A percentile compares a stretch with the other conserved stretches of the same genome.
These are phyloP conservation scores for Oxygymnocypris stewartii DNA, from an alignment of 2,113 vertebrate genomes.

Conservation along the genomic window DNA sequence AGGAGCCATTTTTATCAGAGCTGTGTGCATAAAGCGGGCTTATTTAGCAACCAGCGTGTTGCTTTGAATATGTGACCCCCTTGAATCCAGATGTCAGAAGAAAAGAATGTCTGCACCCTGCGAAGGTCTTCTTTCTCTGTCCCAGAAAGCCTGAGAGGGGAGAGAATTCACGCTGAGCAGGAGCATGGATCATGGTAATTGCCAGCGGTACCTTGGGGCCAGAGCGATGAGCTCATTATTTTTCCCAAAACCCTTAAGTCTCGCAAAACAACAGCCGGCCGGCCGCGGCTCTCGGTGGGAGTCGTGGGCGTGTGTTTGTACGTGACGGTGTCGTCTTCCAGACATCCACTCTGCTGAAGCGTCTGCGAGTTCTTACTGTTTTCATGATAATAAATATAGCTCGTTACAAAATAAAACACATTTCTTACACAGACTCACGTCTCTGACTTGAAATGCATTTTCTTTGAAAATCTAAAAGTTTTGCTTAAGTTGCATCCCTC, in stretches of 20 bases:
- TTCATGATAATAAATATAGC: conserved; percentile 49
- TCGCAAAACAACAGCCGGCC: conserved; percentile 51
- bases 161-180: conserved; percentile 26
- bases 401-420: conserved; percentile 13
- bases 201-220: conserved; percentile 49
- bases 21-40: conserved; percentile 36
- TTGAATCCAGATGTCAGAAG: conserved; percentile 47
- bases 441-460: not conserved
- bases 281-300: conserved; percentile 30
- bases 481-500: not conserved
- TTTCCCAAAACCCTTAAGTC: conserved; percentile 53
- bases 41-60: conserved; percentile 30
- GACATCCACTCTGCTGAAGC: conserved; percentile 32
- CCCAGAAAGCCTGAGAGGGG: conserved; percentile 42
- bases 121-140: conserved; percentile 48
- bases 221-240: conserved; percentile 59
- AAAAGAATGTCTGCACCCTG: conserved; percentile 38
- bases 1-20: conserved; percentile 38
- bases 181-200: conserved; percentile 58
- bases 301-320: conserved; percentile 33
- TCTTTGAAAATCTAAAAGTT: not conserved
- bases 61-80: conserved; percentile 29
- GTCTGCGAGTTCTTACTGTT: conserved; percentile 39
- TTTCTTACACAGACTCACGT: not conserved
- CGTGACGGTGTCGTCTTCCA: not conserved